Percentiles rank a stretch among this genome's conserved stretches.
Conservation (phyloP, 2,113 vertebrate genomes). For the Stegostoma tigrinum region DNA sequence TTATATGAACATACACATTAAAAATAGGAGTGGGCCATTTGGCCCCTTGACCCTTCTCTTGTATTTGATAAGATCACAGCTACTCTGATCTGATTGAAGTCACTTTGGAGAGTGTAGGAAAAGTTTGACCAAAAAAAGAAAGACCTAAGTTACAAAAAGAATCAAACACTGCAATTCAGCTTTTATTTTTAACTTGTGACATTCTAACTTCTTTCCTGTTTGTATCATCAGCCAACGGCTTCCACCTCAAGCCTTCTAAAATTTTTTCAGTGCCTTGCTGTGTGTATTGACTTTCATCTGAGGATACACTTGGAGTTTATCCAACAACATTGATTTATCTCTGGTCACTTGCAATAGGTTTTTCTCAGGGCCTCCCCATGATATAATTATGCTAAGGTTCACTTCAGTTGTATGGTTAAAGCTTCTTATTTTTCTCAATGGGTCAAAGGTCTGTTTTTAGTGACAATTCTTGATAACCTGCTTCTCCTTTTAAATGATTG, state of each 20-base stretch:
- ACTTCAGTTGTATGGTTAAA: no score
- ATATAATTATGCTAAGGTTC: no score
- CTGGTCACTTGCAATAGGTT: background rate
- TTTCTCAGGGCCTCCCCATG: background rate
- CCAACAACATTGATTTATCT: background rate
- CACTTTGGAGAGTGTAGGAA: background rate
- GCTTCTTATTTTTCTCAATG: background rate
- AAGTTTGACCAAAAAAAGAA: background rate
- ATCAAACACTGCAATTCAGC: background rate
- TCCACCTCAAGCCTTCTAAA: background rate
- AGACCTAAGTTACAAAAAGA: background rate
- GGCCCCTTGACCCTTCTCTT: no score
- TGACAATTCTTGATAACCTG: background rate
- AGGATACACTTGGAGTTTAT: background rate
- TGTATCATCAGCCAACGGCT: background rate
- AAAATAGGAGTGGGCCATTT: no score
- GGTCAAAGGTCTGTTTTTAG: background rate
- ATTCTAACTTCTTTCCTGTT: background rate
- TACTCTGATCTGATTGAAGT: background rate
- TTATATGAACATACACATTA: no score
- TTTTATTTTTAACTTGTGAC: background rate
- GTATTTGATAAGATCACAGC: no score
- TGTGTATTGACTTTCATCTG: background rate
- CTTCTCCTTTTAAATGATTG: background rate
- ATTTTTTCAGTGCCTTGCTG: background rate